These are phyloP conservation scores for Cephus nigrinus DNA, from an alignment of 2,888 invertebrate genomes.

Conservation along the genomic window DNA sequence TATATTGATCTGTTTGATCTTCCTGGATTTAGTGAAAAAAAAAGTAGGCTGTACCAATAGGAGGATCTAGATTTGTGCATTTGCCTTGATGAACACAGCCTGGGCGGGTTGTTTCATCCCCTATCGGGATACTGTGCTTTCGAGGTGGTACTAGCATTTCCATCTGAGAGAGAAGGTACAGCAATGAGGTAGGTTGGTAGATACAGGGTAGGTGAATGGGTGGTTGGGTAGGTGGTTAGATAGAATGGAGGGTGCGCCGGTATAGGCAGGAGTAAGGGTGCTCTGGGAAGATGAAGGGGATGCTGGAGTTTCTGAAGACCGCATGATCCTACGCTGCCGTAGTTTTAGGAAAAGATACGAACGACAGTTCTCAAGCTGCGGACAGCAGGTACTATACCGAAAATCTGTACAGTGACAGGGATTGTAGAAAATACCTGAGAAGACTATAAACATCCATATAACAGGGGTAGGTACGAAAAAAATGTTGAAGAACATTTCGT, in stretches of 20 bases:
- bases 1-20: background rate
- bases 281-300: slow-evolving; percentile 37
- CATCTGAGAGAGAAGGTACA: slow-evolving; percentile 43
- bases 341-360: slow-evolving; percentile 42
- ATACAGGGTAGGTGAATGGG: slow-evolving; percentile 15
- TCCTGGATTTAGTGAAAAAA: background rate
- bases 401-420: background rate
- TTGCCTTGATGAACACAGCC: slow-evolving; percentile 45
- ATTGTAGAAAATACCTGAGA: background rate
- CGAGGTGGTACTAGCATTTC: slow-evolving; percentile 41
- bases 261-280: slow-evolving; percentile 42
- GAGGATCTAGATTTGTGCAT: slow-evolving; percentile 46
- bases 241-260: slow-evolving; percentile 24
- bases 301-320: slow-evolving; percentile 21
- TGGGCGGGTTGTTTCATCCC: slow-evolving; percentile 17
- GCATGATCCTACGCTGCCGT: slow-evolving; percentile 33
- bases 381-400: background rate
- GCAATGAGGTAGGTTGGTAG: slow-evolving; percentile 34
- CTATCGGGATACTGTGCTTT: slow-evolving; percentile 23
- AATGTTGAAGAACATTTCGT: background rate
- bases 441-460: background rate
- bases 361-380: slow-evolving; percentile 15
- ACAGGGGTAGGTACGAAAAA: background rate
- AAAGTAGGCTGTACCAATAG: slow-evolving; percentile 3
- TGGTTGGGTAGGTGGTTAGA: slow-evolving; percentile 13